Evolutionary conservation across 2,113 vertebrate species (phyloP).

Genomic region (Pteruthius melanotis): DNA sequence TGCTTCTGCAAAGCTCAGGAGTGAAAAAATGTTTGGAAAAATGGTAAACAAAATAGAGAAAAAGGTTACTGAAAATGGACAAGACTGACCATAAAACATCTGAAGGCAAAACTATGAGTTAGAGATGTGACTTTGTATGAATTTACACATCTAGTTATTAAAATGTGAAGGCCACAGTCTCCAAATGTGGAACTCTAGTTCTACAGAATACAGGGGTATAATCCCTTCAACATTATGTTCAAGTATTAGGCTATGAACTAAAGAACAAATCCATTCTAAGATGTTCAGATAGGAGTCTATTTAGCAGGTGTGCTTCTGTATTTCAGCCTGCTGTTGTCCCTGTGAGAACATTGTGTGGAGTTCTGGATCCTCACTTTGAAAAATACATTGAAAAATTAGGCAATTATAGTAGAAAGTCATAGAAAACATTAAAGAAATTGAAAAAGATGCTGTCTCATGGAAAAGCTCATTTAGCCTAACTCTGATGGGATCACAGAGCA

Average conservation of each 20-base stretch:
- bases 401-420: not conserved
- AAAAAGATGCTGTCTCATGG: slow-evolving; percentile 18
- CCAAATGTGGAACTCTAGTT: not conserved
- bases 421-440: slow-evolving; percentile 48
- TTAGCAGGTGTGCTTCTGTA: not conserved
- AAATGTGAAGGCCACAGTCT: not conserved
- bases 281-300: not conserved
- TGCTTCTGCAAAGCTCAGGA: not conserved
- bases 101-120: not conserved
- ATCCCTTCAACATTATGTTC: not conserved
- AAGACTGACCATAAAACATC: not conserved
- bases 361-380: not conserved
- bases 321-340: not conserved
- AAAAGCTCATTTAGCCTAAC: slow-evolving; percentile 22
- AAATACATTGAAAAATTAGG: slow-evolving; percentile 33
- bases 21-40: not conserved
- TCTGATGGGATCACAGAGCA: not conserved
- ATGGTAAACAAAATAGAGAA: not conserved
- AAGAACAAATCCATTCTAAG: not conserved
- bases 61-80: not conserved
- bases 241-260: not conserved
- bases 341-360: not conserved
- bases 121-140: not conserved
- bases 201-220: not conserved
- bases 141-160: not conserved